A percentile compares a stretch with the other conserved stretches of the same genome.
phyloP scores from a whole-genome alignment of 2,113 vertebrate genomes.

The Plestiodon gilberti region DNA sequence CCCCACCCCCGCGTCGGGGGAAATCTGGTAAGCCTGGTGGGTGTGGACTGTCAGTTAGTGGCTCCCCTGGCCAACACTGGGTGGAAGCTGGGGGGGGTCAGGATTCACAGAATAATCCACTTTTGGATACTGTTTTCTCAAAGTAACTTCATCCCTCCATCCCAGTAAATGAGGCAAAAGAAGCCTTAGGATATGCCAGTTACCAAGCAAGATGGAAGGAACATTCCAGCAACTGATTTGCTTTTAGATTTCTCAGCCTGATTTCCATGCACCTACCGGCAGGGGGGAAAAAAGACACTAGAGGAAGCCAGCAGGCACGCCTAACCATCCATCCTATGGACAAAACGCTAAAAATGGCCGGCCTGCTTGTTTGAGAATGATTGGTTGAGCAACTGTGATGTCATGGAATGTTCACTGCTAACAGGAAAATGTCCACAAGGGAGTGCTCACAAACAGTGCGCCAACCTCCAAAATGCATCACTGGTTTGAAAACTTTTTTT shows the following conservation, averaged over 20 bases:
- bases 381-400: neutral
- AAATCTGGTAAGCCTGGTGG: too few species aligned
- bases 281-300: neutral
- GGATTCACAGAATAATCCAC: neutral
- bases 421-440: neutral
- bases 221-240: too few species aligned
- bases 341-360: neutral
- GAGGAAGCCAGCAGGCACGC: too few species aligned
- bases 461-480: neutral
- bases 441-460: neutral
- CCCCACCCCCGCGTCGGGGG: too few species aligned
- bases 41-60: too few species aligned
- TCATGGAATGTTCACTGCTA: neutral
- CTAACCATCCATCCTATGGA: neutral
- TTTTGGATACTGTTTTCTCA: neutral
- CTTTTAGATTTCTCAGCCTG: neutral
- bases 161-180: neutral
- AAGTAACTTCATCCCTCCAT: neutral
- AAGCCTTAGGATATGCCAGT: neutral
- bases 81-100: neutral
- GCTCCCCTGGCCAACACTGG: too few species aligned
- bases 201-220: neutral
- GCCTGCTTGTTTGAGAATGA: neutral
- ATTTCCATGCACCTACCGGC: neutral
- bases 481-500: neutral